phyloP scores from a whole-genome alignment of 2,888 invertebrate species.

The Ethmia dodecea region DNA sequence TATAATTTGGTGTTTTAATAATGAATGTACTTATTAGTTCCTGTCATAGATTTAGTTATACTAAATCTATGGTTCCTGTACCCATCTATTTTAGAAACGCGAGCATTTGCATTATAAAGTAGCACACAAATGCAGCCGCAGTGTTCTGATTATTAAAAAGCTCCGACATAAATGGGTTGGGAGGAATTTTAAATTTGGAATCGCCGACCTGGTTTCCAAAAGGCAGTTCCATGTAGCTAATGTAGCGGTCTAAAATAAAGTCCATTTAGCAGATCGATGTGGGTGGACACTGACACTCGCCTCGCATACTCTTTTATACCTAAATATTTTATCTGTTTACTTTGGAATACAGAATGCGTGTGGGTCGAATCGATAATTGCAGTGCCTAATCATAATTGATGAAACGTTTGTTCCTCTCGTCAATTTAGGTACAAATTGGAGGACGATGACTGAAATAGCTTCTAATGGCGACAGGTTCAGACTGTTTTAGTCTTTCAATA shows the following conservation, averaged over 20 bases:
- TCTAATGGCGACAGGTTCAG: no score
- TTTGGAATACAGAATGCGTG: constrained; percentile 22
- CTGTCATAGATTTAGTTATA: no score
- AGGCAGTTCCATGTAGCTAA: constrained; percentile 28
- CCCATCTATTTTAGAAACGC: no score
- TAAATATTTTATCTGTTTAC: constrained; percentile 27
- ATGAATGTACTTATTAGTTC: no score
- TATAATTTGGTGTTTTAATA: no score
- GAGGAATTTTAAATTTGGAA: constrained; percentile 35
- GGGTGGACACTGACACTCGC: constrained; percentile 30
- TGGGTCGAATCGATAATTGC: no score
- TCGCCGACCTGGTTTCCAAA: constrained; percentile 36
- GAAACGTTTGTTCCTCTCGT: no score
- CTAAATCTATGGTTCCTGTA: no score
- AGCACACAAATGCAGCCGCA: constrained; percentile 17
- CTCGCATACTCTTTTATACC: constrained; percentile 29
- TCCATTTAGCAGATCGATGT: constrained; percentile 32
- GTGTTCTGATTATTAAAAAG: constrained; percentile 31
- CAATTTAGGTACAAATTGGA: no score
- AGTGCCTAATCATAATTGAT: no score
- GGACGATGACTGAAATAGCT: no score
- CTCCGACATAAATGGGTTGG: constrained; percentile 29
- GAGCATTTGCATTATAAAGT: constrained; percentile 14
- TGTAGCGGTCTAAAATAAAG: constrained; percentile 40
- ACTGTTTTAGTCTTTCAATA: no score